Conservation (phyloP, 2,888 invertebrate species). For the Ceratothoa steindachneri region DNA sequence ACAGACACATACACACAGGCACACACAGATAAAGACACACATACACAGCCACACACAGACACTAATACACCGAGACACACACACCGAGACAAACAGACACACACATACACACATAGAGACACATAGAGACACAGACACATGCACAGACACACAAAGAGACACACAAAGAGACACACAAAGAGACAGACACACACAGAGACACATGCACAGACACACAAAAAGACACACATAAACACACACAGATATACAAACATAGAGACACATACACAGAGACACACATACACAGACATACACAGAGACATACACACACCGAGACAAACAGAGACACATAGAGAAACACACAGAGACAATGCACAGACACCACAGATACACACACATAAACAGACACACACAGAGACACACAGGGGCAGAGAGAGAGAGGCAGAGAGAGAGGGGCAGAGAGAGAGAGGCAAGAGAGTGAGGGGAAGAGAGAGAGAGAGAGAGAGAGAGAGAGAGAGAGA, state of each 20-base stretch:
- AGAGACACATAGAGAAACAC: neutral
- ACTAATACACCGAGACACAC: neutral
- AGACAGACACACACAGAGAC: neutral
- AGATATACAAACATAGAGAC: neutral
- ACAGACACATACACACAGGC: neutral
- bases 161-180: neutral
- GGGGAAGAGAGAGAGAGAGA: neutral
- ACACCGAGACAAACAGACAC: neutral
- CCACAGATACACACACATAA: neutral
- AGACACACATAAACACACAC: neutral
- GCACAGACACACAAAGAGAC: neutral
- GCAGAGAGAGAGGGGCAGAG: neutral
- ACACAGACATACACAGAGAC: neutral
- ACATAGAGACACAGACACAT: neutral
- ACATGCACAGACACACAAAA: neutral
- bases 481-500: neutral
- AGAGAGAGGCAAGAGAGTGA: neutral
- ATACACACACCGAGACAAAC: neutral
- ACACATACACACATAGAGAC: neutral
- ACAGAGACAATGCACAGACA: neutral
- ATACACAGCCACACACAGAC: neutral
- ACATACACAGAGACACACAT: neutral
- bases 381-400: neutral
- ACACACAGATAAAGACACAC: neutral
- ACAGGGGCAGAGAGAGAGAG: neutral